Evolutionary conservation across 1,140 invertebrate species (phyloP), one percentile per base, ranked within the genome.

Genomic region (Asbolus verrucosus): DNA sequence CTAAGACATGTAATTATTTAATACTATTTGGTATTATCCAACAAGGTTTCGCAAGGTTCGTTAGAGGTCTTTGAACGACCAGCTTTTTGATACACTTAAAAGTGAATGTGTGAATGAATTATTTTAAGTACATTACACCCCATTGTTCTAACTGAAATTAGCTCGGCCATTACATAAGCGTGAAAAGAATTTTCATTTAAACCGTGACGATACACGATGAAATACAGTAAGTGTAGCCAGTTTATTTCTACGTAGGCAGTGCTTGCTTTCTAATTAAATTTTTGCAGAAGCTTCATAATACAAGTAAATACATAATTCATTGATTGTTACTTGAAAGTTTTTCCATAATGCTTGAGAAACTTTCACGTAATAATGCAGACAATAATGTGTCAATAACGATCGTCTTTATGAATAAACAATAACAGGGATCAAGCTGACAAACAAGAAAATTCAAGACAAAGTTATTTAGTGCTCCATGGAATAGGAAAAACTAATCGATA

Each of bases 401-500:
- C 6, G 39, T 18, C 39, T 43, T n/a, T 43, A 43, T 43, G 39
- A 43, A 43, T 43, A 43, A 43, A 14, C 39, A 43, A 43, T 14
- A 38, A 3, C 33, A n/a, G n/a, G n/a, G 33, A 38, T 27, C 33
- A 11, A 5, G 33, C 11, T 15, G 39, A 15, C 13, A 43, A 43
- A 14, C 39, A 4, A 9, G 39, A 4, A 16, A 16, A 16, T 16
- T 15, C 15, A 43, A 43, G 16, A 43, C 39, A 43, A 15, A 14
- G 16, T 43, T 14, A 43, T 43, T 43, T 43, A 16, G 15, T 43
- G 11, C 13, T 9, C 15, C 4, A 11, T 9, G 5, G 39, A n/a
- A n/a, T n/a, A n/a, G 39, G 39, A 43, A 43, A 43, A 14, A 43
- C 4, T 16, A 4, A 43, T 43, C 39, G 9, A 43, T 43, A 43